These are phyloP conservation scores for Sparidentex hasta DNA, from an alignment of 2,797 vertebrate species.

Conservation along the genomic window DNA sequence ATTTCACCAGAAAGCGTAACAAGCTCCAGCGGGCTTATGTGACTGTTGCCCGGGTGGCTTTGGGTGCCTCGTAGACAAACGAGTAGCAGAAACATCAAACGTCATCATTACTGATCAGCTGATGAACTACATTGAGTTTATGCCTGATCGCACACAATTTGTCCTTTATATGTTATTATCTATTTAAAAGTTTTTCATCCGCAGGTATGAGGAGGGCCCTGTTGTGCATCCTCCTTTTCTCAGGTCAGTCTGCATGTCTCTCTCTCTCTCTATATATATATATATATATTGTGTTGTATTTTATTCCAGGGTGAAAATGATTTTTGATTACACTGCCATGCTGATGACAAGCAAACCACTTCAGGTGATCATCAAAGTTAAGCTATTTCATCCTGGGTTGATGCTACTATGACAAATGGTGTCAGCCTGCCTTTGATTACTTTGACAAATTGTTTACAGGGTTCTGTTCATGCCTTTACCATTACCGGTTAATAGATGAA, in stretches of 20 bases:
- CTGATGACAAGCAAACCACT: no score
- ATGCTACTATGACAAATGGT: no score
- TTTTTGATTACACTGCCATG: neutral
- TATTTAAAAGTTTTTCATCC: neutral
- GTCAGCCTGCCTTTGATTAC: no score
- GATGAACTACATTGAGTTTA: neutral
- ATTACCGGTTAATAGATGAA: neutral
- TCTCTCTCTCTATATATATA: no score
- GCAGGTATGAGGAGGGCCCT: neutral
- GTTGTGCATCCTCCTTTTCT: slow-evolving; percentile 6
- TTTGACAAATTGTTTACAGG: slow-evolving; percentile 9
- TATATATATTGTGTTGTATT: neutral
- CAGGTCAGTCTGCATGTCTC: slow-evolving; percentile 30
- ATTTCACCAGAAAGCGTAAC: neutral
- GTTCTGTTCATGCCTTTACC: neutral
- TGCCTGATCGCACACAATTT: neutral
- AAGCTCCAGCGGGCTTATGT: no score
- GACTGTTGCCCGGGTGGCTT: neutral
- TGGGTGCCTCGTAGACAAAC: neutral
- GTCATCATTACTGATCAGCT: neutral
- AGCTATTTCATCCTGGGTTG: no score
- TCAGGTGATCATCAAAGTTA: no score
- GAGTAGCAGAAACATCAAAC: neutral
- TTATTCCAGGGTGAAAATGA: neutral
- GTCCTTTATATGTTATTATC: neutral